phyloP scores from a whole-genome alignment of 1,140 invertebrate genomes.

The Dysdera silvatica region DNA sequence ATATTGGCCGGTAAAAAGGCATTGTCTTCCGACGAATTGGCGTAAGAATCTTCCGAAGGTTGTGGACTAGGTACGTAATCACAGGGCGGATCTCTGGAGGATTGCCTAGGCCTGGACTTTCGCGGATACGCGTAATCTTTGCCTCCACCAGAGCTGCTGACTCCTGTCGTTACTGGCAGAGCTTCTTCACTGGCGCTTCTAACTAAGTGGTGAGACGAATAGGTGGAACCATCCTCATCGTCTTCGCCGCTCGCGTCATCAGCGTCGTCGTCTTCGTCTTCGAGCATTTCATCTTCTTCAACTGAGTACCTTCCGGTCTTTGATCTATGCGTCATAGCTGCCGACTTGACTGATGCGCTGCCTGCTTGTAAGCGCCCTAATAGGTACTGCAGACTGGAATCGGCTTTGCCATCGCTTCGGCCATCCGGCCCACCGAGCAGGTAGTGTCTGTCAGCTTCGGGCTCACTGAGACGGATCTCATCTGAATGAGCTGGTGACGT shows the following conservation, averaged over 20 bases:
- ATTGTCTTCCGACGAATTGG: conserved; percentile 35
- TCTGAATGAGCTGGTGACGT: conserved; percentile 69
- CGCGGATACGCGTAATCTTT: conserved; percentile 6
- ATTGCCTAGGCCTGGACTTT: conserved; percentile 24
- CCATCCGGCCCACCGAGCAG: conserved; percentile 20
- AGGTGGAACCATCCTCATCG: conserved; percentile 38
- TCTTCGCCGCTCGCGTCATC: conserved; percentile 2
- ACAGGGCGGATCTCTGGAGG: conserved; percentile 23
- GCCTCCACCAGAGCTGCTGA: conserved; percentile 23
- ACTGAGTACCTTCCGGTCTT: conserved; percentile 10
- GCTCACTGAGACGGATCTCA: conserved; percentile 83
- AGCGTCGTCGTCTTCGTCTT: conserved; percentile 21
- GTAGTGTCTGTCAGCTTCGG: conserved; percentile 75
- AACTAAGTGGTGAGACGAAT: conserved; percentile 85
- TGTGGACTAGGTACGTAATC: conserved; percentile 35
- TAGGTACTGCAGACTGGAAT: conserved; percentile 22
- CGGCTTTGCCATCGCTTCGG: conserved; percentile 36
- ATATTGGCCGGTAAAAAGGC: conserved; percentile 24
- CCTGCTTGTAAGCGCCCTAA: conserved; percentile 23
- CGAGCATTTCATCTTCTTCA: not conserved
- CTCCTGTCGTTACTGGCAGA: conserved; percentile 53
- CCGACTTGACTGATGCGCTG: conserved; percentile 7
- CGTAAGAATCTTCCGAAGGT: conserved; percentile 33
- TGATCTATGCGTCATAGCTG: no score
- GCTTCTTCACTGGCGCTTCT: conserved; percentile 81